phyloP scores from a whole-genome alignment of 2,113 vertebrate species.

The Gasterosteus aculeatus region DNA sequence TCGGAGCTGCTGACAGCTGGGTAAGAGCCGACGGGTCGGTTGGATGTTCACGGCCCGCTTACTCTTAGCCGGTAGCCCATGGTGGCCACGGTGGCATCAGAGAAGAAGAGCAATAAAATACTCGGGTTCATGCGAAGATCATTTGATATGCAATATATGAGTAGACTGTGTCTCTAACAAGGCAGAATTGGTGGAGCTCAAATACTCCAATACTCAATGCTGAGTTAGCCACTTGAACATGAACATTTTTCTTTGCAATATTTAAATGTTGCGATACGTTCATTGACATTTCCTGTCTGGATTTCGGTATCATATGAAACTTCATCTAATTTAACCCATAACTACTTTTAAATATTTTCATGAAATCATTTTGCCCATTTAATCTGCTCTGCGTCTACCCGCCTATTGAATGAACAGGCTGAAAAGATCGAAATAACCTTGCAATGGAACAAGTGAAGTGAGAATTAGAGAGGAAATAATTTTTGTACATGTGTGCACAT shows the following conservation, averaged over 20 bases:
- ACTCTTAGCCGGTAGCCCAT: slow-evolving; percentile 46
- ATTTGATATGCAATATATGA: not conserved
- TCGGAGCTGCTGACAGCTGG: slow-evolving; percentile 24
- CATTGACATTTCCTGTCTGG: not conserved
- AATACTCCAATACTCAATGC: not conserved
- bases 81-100: not conserved
- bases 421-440: slow-evolving; percentile 17
- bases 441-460: slow-evolving; percentile 1
- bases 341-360: not conserved
- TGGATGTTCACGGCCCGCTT: slow-evolving; percentile 49
- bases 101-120: not conserved
- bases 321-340: not conserved
- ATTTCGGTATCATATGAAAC: not conserved
- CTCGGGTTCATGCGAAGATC: slow-evolving; percentile 2
- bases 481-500: not conserved
- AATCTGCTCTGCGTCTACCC: not conserved
- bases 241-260: not conserved
- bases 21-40: slow-evolving; percentile 60
- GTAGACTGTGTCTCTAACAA: not conserved
- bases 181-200: not conserved
- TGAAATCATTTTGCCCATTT: not conserved
- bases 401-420: not conserved
- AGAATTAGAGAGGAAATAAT: not conserved
- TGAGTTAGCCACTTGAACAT: not conserved
- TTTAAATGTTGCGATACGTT: not conserved